phyloP scores from a whole-genome alignment of 2,113 vertebrate genomes.

The Athene noctua region DNA sequence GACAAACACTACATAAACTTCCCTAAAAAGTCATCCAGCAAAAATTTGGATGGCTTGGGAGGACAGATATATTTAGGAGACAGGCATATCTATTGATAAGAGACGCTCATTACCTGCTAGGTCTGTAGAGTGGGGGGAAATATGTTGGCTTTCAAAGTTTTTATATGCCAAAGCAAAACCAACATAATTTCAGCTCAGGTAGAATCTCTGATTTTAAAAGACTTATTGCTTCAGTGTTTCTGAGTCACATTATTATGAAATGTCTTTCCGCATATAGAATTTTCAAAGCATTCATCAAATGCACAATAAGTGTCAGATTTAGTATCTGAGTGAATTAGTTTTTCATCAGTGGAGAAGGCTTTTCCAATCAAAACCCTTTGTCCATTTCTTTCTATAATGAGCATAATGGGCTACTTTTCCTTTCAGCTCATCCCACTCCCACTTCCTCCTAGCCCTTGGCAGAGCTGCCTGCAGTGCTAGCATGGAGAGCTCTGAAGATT shows the following conservation, averaged over 20 bases:
- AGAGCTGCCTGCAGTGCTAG: not conserved
- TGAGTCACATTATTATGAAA: not conserved
- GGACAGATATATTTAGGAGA: not conserved
- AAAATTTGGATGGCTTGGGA: not conserved
- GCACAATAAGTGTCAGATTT: conserved; percentile 22
- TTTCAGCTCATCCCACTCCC: not conserved
- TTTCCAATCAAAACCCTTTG: conserved; percentile 61
- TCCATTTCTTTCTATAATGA: conserved; percentile 10
- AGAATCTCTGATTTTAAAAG: not conserved
- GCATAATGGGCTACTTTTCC: not conserved
- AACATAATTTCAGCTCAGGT: not conserved
- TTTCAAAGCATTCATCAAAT: conserved; percentile 27
- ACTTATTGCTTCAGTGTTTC: not conserved
- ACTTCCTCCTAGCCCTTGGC: conserved; percentile 20
- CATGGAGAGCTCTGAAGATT: not conserved
- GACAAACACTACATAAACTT: not conserved
- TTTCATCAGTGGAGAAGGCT: conserved; percentile 13
- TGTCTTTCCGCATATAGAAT: conserved; percentile 3
- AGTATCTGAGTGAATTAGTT: not conserved
- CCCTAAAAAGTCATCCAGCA: not conserved
- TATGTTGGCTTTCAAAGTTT: not conserved
- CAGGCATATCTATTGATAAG: not conserved
- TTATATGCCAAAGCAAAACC: not conserved
- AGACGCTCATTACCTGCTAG: not conserved
- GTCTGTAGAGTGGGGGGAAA: not conserved